Evolutionary conservation across 2,797 vertebrate genomes (phyloP), one percentile per base, ranked within the genome.

Genomic region (Notolepis coatsorum): DNA sequence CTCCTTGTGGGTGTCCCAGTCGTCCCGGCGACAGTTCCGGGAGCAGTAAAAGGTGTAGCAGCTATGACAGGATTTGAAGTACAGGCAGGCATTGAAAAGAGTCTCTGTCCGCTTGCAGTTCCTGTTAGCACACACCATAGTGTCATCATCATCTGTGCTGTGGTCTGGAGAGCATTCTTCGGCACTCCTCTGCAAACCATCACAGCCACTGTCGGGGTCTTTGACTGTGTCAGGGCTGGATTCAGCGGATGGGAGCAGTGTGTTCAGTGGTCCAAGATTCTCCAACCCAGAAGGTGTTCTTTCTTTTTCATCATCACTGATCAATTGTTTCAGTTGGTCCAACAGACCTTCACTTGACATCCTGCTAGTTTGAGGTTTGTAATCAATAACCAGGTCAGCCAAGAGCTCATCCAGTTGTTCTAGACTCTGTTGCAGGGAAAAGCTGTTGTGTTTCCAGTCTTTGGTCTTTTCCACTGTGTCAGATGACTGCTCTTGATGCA

Each of bases 11-110:
- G 75, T 90, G 75, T 96, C 96, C 97, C 97, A 98, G 90, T 97
- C 96, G 55, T 97, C 95, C 1, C 96, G 93, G 50, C 97, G 95
- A 79, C 97, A 98, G 82, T 96, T 95, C 67, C 97, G 91, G 7
- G 96, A 97, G 82, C 97, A 98, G 84, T 99, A 99, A 84, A 97
- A 97, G 0, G 97, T 98, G 84, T 97, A 96, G 91, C 97, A 99
- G 91, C 96, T 97, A 86, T 97, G 97, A 84, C 97, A 99, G 0
- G 97, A 97, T 84, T 98, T 98, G 88, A 95, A 99, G 84, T 98
- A 98, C 78, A 99, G 94, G 84, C 96, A 97, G 66, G 97, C 96
- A 0, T 98, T 97, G 91, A 99, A 98, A 93, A 97, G 94, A 18
- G 91, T 95, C 84, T 99, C 97, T 0, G 91, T 92, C 49, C 94